A percentile compares a stretch with the other conserved stretches of the same genome.
These are phyloP conservation scores for Drosophila meridionalis DNA, from an alignment of 2,888 invertebrate species.

Conservation along the genomic window DNA sequence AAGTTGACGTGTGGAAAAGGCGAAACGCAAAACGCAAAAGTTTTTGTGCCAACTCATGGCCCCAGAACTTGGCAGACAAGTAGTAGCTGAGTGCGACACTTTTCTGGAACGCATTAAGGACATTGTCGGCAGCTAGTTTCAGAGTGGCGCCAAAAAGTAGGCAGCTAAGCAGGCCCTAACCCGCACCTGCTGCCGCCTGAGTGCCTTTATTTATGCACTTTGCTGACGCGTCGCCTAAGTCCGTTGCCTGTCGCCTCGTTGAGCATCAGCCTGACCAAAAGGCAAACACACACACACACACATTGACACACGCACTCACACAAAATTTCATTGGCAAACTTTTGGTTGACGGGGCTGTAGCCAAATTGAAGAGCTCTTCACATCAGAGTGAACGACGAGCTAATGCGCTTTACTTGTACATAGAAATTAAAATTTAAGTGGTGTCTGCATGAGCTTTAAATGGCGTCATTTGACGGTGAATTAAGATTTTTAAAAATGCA, in stretches of 20 bases:
- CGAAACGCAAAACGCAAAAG: constrained; percentile 28
- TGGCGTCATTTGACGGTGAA: neutral
- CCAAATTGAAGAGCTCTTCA: neutral
- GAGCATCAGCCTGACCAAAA: constrained; percentile 37
- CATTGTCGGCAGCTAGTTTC: constrained; percentile 39
- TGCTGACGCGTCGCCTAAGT: constrained; percentile 35
- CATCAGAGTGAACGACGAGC: neutral
- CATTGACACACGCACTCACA: constrained; percentile 4
- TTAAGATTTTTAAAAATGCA: no score
- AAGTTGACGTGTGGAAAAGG: constrained; percentile 60
- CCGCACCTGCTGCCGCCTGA: constrained; percentile 11
- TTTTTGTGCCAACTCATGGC: constrained; percentile 56
- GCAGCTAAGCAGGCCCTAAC: constrained; percentile 32
- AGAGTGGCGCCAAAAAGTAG: constrained; percentile 58
- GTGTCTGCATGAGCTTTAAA: neutral
- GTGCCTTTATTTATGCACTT: constrained; percentile 64
- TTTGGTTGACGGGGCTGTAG: constrained; percentile 25
- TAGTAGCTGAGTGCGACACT: constrained; percentile 46
- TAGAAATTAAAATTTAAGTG: neutral
- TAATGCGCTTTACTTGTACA: neutral
- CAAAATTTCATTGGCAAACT: constrained; percentile 61
- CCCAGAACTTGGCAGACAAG: constrained; percentile 50
- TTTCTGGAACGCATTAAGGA: constrained; percentile 41
- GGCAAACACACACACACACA: constrained; percentile 33
- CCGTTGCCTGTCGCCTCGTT: constrained; percentile 27